phyloP scores from a whole-genome alignment of 2,888 invertebrate genomes.

The Epirrita christyi region DNA sequence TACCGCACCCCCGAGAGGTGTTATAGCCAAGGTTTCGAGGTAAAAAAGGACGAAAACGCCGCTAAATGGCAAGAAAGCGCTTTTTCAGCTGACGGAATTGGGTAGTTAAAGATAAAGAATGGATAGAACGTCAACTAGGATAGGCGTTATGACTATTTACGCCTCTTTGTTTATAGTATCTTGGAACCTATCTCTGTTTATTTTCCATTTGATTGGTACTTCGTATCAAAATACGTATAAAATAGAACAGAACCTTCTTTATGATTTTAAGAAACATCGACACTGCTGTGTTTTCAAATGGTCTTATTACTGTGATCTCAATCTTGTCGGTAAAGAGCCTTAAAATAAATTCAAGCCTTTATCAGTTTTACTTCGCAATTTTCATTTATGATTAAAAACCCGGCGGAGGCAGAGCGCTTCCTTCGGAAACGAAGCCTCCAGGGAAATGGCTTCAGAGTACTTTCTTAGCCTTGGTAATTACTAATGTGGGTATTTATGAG shows the following conservation, averaged over 20 bases:
- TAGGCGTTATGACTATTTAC: slow-evolving; percentile 44
- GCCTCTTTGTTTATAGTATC: slow-evolving; percentile 26
- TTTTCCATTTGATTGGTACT: slow-evolving; percentile 18
- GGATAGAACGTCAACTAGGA: slow-evolving; percentile 63
- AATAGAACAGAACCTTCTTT: neutral
- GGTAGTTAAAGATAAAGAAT: slow-evolving; percentile 77
- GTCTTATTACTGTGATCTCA: slow-evolving; percentile 20
- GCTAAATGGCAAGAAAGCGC: slow-evolving; percentile 78
- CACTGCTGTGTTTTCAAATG: neutral
- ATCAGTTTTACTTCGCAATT: slow-evolving; percentile 49
- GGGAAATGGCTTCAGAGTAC: slow-evolving; percentile 57
- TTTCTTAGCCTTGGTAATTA: slow-evolving; percentile 32
- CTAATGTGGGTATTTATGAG: slow-evolving; percentile 24
- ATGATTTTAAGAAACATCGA: neutral
- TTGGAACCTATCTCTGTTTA: slow-evolving; percentile 12
- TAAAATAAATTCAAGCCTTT: slow-evolving; percentile 35
- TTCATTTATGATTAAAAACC: slow-evolving; percentile 69
- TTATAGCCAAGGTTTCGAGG: slow-evolving; percentile 79
- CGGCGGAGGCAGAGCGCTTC: slow-evolving; percentile 61
- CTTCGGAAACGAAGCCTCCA: slow-evolving; percentile 63
- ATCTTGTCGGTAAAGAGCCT: slow-evolving; percentile 23
- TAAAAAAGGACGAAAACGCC: slow-evolving; percentile 79
- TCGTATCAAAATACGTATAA: neutral
- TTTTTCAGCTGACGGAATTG: slow-evolving; percentile 76
- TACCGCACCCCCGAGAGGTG: slow-evolving; percentile 80